phyloP scores from a whole-genome alignment of 30 jellyfish, hydroid and myxozoan genomes.

The Hydractinia echinata region DNA sequence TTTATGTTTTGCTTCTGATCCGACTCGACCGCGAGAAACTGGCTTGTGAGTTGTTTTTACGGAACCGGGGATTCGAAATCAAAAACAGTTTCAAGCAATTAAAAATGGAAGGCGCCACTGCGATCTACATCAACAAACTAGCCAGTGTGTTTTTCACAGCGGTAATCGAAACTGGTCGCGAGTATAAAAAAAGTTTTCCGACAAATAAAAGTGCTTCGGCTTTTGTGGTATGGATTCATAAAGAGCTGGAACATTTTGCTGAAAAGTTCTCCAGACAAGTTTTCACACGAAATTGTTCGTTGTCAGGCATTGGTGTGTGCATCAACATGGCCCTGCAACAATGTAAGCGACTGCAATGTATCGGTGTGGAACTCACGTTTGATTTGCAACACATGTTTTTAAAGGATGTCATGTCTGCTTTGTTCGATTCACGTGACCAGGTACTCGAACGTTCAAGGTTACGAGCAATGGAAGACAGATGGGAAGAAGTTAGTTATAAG shows the following conservation, averaged over 20 bases:
- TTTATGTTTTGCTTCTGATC: constrained; percentile 56
- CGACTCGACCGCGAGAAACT: constrained; percentile 85
- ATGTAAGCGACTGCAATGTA: constrained; percentile 49
- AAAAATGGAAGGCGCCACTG: constrained; percentile 93
- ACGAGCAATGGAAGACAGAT: constrained; percentile 84
- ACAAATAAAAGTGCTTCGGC: constrained; percentile 72
- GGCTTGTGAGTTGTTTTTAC: constrained; percentile 80
- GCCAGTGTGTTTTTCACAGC: constrained; percentile 81
- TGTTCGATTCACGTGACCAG: constrained; percentile 89
- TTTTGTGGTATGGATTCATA: constrained; percentile 91
- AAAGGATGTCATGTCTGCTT: constrained; percentile 74
- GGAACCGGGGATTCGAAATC: constrained; percentile 85
- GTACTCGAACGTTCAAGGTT: constrained; percentile 70
- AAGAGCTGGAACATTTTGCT: constrained; percentile 77
- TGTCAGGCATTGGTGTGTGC: constrained; percentile 79
- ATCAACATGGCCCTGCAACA: constrained; percentile 64
- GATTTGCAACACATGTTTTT: constrained; percentile 92
- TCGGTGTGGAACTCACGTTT: constrained; percentile 78
- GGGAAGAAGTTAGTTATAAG: constrained; percentile 62
- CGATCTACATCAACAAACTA: constrained; percentile 63
- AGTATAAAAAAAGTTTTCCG: constrained; percentile 65
- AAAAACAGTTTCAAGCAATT: constrained; percentile 87
- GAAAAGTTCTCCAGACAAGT: constrained; percentile 82
- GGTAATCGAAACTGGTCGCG: constrained; percentile 81
- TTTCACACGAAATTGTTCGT: constrained; percentile 70